phyloP scores from a whole-genome alignment of 2,113 vertebrate genomes.

The Pica pica region DNA sequence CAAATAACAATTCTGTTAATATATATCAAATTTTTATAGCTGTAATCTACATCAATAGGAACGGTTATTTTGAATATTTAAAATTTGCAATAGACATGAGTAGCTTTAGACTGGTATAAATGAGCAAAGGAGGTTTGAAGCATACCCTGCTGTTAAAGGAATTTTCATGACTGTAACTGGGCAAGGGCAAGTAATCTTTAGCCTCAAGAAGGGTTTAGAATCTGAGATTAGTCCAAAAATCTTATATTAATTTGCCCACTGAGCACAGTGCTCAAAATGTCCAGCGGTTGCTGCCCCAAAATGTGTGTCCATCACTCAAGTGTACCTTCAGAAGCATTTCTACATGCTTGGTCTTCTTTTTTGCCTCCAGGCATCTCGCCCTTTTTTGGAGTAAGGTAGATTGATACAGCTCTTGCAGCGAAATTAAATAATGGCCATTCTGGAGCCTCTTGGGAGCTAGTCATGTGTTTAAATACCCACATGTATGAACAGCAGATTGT shows the following conservation, averaged over 20 bases:
- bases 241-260: neutral
- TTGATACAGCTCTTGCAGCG: neutral
- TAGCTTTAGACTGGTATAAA: neutral
- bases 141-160: neutral
- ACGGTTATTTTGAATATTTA: neutral
- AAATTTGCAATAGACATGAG: neutral
- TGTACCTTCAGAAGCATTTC: neutral
- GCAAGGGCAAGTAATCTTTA: neutral
- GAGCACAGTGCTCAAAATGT: neutral
- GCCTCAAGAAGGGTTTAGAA: neutral
- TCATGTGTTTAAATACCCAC: neutral
- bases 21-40: neutral
- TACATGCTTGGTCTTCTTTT: neutral
- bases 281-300: neutral
- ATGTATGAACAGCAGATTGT: neutral
- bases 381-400: neutral
- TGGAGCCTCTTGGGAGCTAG: neutral
- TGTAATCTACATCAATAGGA: neutral
- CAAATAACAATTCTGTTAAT: neutral
- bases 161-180: neutral
- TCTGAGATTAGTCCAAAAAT: neutral
- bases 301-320: neutral
- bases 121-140: neutral
- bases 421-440: neutral
- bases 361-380: neutral